Percentiles rank a stretch among this genome's conserved stretches.
These are phyloP conservation scores for Sphaerophoria taeniata DNA, from an alignment of 2,888 invertebrate genomes.

Conservation along the genomic window DNA sequence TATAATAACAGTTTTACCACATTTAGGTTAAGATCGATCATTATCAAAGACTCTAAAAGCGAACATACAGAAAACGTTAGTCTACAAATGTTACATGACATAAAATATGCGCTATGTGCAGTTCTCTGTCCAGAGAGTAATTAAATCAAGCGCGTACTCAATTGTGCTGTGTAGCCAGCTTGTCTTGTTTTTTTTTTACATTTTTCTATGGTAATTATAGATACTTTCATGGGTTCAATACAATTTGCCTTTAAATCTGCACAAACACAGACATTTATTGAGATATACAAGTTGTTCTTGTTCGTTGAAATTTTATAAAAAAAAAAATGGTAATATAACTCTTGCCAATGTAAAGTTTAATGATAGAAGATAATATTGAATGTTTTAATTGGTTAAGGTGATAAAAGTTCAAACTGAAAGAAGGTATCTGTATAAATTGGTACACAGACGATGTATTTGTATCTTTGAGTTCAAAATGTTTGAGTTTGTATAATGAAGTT, in stretches of 20 bases:
- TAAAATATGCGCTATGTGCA: constrained; percentile 55
- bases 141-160: constrained; percentile 73
- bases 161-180: constrained; percentile 44
- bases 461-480: constrained; percentile 20
- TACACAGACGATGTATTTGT: constrained; percentile 8
- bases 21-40: constrained; percentile 81
- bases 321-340: constrained; percentile 36
- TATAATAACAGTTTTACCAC: constrained; percentile 38
- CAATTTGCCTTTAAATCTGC: constrained; percentile 45
- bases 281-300: constrained; percentile 11
- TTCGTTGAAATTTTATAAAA: constrained; percentile 35
- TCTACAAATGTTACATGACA: constrained; percentile 68
- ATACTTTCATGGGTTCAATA: constrained; percentile 71
- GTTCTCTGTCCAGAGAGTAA: constrained; percentile 42
- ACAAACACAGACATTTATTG: neutral
- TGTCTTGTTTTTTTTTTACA: constrained; percentile 22
- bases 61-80: constrained; percentile 32
- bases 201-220: constrained; percentile 69
- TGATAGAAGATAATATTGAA: constrained; percentile 53
- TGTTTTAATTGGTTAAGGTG: constrained; percentile 62
- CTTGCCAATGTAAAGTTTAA: constrained; percentile 62
- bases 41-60: constrained; percentile 75
- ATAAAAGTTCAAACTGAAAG: constrained; percentile 57
- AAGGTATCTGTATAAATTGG: constrained; percentile 3
- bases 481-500: constrained; percentile 3